Conservation (phyloP, 1,140 invertebrate species). For the Glomeris maerens region DNA sequence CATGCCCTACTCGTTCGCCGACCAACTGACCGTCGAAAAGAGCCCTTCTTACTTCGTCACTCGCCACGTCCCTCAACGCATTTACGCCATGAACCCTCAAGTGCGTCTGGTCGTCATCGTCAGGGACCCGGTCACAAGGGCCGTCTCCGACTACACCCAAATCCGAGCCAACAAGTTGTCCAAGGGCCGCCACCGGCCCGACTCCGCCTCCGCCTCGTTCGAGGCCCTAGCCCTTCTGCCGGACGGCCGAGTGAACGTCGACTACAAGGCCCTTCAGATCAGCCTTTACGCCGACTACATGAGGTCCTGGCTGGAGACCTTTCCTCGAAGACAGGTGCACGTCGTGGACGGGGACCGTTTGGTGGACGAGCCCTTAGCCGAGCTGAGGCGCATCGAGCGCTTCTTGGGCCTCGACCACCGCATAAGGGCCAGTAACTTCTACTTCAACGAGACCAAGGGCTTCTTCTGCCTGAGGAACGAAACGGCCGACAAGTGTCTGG, state of each 20-base stretch:
- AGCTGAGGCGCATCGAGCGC: constrained; percentile 35
- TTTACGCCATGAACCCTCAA: constrained; percentile 35
- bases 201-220: constrained; percentile 18
- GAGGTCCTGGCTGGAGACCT: constrained; percentile 26
- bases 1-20: constrained; percentile 35
- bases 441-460: constrained; percentile 37
- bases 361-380: constrained; percentile 35
- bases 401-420: constrained; percentile 35
- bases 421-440: constrained; percentile 35
- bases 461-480: constrained; percentile 37
- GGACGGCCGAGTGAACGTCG: constrained; percentile 20
- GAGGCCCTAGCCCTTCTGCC: constrained; percentile 21
- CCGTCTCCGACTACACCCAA: constrained; percentile 41
- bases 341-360: constrained; percentile 41
- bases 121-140: constrained; percentile 39
- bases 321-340: constrained; percentile 37
- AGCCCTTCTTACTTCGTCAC: constrained; percentile 37
- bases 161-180: constrained; percentile 20
- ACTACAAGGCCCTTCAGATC: constrained; percentile 23
- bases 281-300: constrained; percentile 24
- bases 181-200: constrained; percentile 18
- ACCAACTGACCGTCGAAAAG: constrained; percentile 38
- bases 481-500: constrained; percentile 27
- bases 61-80: constrained; percentile 23
- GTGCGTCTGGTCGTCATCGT: constrained; percentile 40